Base-by-base conservation (phyloP, 2,113 vertebrate genomes). In the Passer domesticus region DNA sequence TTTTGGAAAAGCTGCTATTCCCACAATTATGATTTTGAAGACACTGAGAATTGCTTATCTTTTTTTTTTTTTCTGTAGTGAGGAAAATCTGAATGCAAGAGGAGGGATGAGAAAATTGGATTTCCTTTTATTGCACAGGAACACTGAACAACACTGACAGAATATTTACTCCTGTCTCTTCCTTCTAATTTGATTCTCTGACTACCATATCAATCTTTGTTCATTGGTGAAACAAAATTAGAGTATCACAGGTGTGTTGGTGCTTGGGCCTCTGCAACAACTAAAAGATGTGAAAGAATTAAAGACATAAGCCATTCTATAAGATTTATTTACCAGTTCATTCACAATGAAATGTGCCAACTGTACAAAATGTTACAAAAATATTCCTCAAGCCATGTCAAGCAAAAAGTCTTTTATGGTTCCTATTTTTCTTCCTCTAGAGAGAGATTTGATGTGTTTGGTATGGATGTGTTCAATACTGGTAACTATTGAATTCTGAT, bases 81-180 rank as follows among this genome's bases (percentile, higher is more conserved):
- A 84, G 49, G 10, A 75, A 87, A 87, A 76, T 58, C 27, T 76
- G 67, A 85, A 89, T 91, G 39, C 55, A 73, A 63, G 78, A 80
- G 50, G 21, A 88, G 10, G 10, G 68, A 62, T 80, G 35, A 90
- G 84, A 76, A 92, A 92, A 95, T 68, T 83, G 1, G 28, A 82
- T 95, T 95, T 88, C 43, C 28, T 95, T 95, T 92, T 94, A 90
- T 89, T 92, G 70, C 66, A 73, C 59, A 82, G 64, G 64, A 95
- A 27, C 73, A 73, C 41, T 89, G 30, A 83, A 46, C 66, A 82
- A 37, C 50, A 75, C 49, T 90, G 52, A 78, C 43, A 69, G 86
- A 86, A 77, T 94, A 83, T 92, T 95, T 94, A 90, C 78, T 87
- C 41, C 52, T 88, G 63, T 86, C 70, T 92, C 21, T 80, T 81